A percentile compares a stretch with the other conserved stretches of the same genome.
Conservation (phyloP, 2,113 vertebrate genomes). For the human (Homo sapiens) region DNA sequence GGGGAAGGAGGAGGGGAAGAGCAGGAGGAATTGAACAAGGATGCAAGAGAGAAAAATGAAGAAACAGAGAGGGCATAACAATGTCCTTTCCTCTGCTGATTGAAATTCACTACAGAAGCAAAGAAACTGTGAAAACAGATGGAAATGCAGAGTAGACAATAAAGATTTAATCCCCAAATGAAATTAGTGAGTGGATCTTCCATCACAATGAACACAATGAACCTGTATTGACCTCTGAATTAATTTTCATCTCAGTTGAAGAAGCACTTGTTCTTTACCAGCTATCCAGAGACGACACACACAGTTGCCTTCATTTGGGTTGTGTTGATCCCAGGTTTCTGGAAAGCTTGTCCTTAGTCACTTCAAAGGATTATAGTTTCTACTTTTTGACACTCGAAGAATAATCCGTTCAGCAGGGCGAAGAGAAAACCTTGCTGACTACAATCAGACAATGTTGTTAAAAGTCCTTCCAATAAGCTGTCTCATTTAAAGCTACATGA, state of each 20-base stretch:
- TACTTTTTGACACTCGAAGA: not conserved
- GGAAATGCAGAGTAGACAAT: not conserved
- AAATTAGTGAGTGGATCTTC: not conserved
- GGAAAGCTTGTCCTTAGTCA: not conserved
- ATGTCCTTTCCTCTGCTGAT: not conserved
- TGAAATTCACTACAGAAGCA: not conserved
- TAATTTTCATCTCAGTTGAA: not conserved
- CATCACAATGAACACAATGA: not conserved
- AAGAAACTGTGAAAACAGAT: not conserved
- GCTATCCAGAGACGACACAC: fast-evolving
- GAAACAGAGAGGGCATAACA: not conserved
- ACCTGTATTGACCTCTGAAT: not conserved
- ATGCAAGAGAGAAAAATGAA: not conserved
- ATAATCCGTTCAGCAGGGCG: not conserved
- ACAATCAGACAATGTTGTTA: not conserved
- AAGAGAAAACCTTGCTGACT: not conserved
- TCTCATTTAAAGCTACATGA: not conserved
- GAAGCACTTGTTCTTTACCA: not conserved
- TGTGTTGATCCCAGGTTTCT: not conserved
- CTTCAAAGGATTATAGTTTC: not conserved
- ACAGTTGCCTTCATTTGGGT: not conserved
- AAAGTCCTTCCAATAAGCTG: not conserved
- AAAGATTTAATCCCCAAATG: not conserved
- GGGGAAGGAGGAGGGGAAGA: too few relatives aligned
- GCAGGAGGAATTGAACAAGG: not conserved